Percentiles rank a stretch among this genome's conserved stretches.
Evolutionary conservation across 35 echinoderm and acorn worm genomes (phyloP).

Genomic region (Apostichopus parvimensis): DNA sequence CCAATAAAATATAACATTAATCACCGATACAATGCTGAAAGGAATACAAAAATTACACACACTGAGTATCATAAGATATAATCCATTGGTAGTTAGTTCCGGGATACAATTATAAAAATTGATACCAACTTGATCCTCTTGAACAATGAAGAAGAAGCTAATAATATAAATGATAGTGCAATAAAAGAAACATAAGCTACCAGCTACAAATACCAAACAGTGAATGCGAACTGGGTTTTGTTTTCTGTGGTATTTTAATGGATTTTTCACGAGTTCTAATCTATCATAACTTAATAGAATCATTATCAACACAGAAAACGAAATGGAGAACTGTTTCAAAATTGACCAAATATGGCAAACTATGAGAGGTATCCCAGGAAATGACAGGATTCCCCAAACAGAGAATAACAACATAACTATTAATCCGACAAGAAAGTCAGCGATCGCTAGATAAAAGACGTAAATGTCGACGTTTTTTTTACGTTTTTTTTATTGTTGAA

Average conservation of each 20-base stretch:
- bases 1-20: slow-evolving; percentile 22
- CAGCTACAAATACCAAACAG: neutral
- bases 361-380: neutral
- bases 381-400: slow-evolving; percentile 36
- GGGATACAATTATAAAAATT: slow-evolving; percentile 9
- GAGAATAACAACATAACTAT: neutral
- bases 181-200: neutral
- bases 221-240: neutral
- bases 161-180: neutral
- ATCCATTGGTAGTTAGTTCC: neutral
- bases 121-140: neutral
- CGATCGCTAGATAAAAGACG: slow-evolving; percentile 25
- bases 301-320: slow-evolving; percentile 26
- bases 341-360: slow-evolving; percentile 12
- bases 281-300: slow-evolving; percentile 30
- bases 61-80: neutral
- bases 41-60: slow-evolving; percentile 8
- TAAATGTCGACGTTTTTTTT: neutral
- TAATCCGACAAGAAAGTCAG: slow-evolving; percentile 23
- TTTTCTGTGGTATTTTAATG: slow-evolving; percentile 33
- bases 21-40: neutral
- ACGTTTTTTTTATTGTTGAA: neutral
- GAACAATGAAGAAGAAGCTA: slow-evolving; percentile 1
- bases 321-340: neutral
- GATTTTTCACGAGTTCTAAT: slow-evolving; percentile 16